Evolutionary conservation across 1,140 invertebrate species (phyloP), one percentile per base, ranked within the genome.

Genomic region (Camponotus vicinus): DNA sequence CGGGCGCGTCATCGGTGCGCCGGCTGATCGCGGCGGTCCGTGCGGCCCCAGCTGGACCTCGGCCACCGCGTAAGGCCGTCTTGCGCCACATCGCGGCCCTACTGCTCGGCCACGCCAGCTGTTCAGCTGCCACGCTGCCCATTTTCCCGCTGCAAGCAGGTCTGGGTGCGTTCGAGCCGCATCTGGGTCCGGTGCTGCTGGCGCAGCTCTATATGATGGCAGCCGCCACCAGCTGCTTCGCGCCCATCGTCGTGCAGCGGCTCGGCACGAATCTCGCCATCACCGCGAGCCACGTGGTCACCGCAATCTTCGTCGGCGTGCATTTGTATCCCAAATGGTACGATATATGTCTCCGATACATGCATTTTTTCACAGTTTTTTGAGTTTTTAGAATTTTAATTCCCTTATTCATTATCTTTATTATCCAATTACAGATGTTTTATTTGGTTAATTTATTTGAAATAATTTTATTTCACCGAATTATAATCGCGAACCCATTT

Each of bases 1-100:
- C 97, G 9, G 97, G 97, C 0, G 96, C 97, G 0, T 97, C 96
- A 0, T 97, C 97, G 1, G 97, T 97, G 0, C 95, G 96, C 7
- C 94, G 96, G 0, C 93, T 97, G 0, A 96, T 97, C n/a, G 95
- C 96, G 0, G 94, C 97, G 0, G 96, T 96, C 21, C 92, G 95
- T 52, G 89, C 95, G 5, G 95, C 95, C 57, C 95, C 95, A 75
- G 95, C 86, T 89, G 95, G 79, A 91, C 95, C 92, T 42, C 94
- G 92, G 82, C 96, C 93, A 91, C 96, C 94, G 91, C 96, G 92
- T 88, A 96, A 89, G 92, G 95, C 93, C 82, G 96, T 86, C 86
- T 92, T 90, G 34, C 94, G 95, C 0, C 96, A 97, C 84, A 96
- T 96, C 86, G 94, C 96, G 67, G 92, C 96, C 77, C 86, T 96